Conservation (phyloP, 1,140 invertebrate genomes). For the Hylaeus anthracinus region DNA sequence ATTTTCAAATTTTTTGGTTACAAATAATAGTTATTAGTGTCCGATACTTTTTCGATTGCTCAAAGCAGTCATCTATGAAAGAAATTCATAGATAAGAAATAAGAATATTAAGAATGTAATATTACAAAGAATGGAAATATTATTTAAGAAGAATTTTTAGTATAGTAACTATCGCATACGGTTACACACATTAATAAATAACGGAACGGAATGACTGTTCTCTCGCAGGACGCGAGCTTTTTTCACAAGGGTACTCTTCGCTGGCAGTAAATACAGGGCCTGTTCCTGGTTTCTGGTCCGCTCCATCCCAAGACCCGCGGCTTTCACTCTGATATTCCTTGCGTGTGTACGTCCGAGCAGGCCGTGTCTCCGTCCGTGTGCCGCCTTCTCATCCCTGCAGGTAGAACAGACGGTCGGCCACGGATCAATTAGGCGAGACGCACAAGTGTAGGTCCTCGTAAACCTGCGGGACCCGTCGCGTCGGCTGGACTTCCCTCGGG, state of each 20-base stretch:
- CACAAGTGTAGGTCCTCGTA: conserved; percentile 63
- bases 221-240: conserved; percentile 18
- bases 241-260: conserved; percentile 34
- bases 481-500: conserved; percentile 41
- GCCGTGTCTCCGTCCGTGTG: conserved; percentile 51
- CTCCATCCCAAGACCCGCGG: conserved; percentile 47
- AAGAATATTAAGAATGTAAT: too few species aligned
- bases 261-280: conserved; percentile 44
- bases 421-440: conserved; percentile 63
- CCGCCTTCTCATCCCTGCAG: conserved; percentile 66
- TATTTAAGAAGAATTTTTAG: too few species aligned
- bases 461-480: conserved; percentile 51
- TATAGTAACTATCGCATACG: too few species aligned
- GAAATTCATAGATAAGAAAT: too few species aligned
- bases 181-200: too few species aligned
- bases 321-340: conserved; percentile 53
- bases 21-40: too few species aligned
- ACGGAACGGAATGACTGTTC: neutral
- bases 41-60: too few species aligned
- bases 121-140: too few species aligned
- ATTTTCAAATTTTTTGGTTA: too few species aligned
- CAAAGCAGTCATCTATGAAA: too few species aligned
- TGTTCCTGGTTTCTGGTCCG: conserved; percentile 55
- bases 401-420: conserved; percentile 62
- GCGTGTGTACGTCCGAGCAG: conserved; percentile 48